Percentiles rank a stretch among this genome's conserved stretches.
These are phyloP conservation scores for Diglossa cyanea DNA, from an alignment of 2,797 vertebrate species.

Conservation along the genomic window DNA sequence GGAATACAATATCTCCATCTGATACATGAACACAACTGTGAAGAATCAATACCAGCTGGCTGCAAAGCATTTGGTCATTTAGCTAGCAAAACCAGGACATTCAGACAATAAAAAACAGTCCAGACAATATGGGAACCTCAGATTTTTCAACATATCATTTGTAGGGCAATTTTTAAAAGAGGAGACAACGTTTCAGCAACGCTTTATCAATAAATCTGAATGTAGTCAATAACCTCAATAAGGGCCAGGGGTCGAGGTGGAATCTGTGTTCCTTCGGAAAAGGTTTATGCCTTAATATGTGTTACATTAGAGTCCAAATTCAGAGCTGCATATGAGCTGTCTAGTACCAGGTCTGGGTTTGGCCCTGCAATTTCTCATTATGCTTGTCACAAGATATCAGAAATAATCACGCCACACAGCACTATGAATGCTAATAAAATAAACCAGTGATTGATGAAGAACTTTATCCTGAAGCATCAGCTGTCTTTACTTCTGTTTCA, in stretches of 20 bases:
- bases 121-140: constrained; percentile 23
- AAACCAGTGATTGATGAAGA: constrained; percentile 57
- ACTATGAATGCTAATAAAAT: constrained; percentile 55
- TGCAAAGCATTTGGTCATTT: constrained; percentile 21
- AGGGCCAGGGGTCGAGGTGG: background rate
- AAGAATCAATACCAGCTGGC: constrained; percentile 69
- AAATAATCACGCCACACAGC: constrained; percentile 44
- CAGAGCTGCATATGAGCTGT: background rate
- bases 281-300: constrained; percentile 19
- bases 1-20: constrained; percentile 70
- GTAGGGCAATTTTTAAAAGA: constrained; percentile 39
- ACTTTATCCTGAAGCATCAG: constrained; percentile 45
- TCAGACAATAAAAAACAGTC: constrained; percentile 24
- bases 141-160: constrained; percentile 47
- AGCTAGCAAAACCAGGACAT: background rate
- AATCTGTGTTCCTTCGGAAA: constrained; percentile 24
- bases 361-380: constrained; percentile 33
- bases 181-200: background rate
- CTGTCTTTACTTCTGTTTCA: constrained; percentile 45
- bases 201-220: constrained; percentile 41
- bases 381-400: constrained; percentile 26
- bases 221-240: background rate
- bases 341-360: background rate
- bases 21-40: constrained; percentile 67
- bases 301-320: constrained; percentile 22